Base-by-base conservation (phyloP, 1,140 invertebrate genomes). In the Phymastichus coffea region DNA sequence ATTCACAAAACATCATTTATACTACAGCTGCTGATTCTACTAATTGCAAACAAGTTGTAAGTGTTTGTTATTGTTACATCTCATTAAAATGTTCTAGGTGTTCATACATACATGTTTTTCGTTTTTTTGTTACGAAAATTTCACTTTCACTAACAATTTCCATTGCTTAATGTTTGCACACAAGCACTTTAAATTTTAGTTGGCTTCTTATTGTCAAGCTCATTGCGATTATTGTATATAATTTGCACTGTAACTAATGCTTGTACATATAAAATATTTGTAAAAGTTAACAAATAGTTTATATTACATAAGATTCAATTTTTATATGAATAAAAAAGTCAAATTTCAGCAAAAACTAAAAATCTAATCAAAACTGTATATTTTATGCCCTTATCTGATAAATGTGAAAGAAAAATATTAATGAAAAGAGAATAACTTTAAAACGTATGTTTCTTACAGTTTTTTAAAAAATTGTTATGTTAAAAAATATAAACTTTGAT, bases 21-120 rank as follows among this genome's bases (percentile, higher is more conserved):
- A 76, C 70, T 0, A 73, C 66, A 46, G 66, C 71, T 7, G 57
- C 68, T 6, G 64, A 67, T 23, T 62, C 63, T 1, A 71, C 71
- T 49, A 68, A 69, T 41, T 58, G 55, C 8, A 80, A 78, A 53
- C 72, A 67, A 61, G 63, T 76, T 25, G 74, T 77, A 63, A 63
- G 64, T 47, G n/a, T n/a, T n/a, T n/a, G 25, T 51, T 40, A 54
- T 62, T 23, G 19, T 14, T 4, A 44, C 23, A 38, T 19, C 30
- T 40, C 3, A 40, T 23, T 22, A 12, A 33, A 2, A 48, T 15
- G 12, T n/a, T n/a, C n/a, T n/a, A n/a, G n/a, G n/a, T n/a, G n/a
- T n/a, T n/a, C n/a, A n/a, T n/a, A n/a, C n/a, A n/a, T n/a, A n/a
- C n/a, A n/a, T n/a, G n/a, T n/a, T n/a, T n/a, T n/a, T n/a, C n/a